Percentiles rank a stretch among this genome's conserved stretches.
These are phyloP conservation scores for Drosophila suzukii DNA, from an alignment of 1,140 invertebrate species.

Conservation along the genomic window DNA sequence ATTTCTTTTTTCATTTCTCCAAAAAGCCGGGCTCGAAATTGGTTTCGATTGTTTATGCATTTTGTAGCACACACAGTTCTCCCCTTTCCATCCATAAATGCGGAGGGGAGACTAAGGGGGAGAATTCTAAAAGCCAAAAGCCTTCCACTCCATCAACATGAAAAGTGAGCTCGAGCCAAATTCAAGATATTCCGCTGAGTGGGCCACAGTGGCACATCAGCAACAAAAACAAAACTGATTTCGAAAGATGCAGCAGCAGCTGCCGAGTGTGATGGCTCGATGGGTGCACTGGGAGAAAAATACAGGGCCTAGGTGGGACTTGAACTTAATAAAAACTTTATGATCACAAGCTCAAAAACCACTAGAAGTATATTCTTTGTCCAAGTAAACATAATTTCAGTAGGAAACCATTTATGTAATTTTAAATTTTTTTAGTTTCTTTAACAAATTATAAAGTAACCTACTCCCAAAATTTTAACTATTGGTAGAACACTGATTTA, in stretches of 20 bases:
- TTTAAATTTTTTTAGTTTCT: no score
- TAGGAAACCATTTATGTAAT: no score
- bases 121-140: constrained; percentile 65
- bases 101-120: background rate
- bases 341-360: no score
- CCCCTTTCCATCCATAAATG: background rate
- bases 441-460: no score
- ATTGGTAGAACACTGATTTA: no score
- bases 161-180: constrained; percentile 66
- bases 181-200: constrained; percentile 55
- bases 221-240: constrained; percentile 51
- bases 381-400: no score
- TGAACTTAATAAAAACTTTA: no score
- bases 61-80: constrained; percentile 58
- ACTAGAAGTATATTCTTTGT: no score
- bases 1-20: constrained; percentile 45
- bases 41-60: constrained; percentile 80
- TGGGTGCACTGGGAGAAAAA: constrained; percentile 28
- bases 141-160: constrained; percentile 76
- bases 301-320: background rate
- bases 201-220: constrained; percentile 59
- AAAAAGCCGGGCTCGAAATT: constrained; percentile 60
- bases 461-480: no score
- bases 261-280: constrained; percentile 42
- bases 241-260: constrained; percentile 47